These are phyloP conservation scores for Ailuropoda melanoleuca DNA, from an alignment of 2,113 vertebrate genomes.

Conservation along the genomic window DNA sequence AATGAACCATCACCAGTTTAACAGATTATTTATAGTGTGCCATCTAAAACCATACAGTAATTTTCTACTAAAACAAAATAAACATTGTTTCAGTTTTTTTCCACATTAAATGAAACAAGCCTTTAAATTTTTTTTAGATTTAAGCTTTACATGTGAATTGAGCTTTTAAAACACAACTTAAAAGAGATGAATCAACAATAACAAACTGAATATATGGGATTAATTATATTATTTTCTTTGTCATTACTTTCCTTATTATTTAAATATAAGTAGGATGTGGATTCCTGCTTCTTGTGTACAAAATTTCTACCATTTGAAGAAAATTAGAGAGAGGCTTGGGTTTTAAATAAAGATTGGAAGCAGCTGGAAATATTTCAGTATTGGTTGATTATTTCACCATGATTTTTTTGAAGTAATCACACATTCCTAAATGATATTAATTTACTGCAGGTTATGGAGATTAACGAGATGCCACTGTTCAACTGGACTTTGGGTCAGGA, in stretches of 20 bases:
- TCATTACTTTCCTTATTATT: not conserved
- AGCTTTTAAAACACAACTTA: slow-evolving; percentile 43
- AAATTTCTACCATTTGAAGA: slow-evolving; percentile 44
- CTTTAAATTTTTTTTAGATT: slow-evolving; percentile 1
- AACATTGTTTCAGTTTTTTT: slow-evolving; percentile 16
- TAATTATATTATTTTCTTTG: slow-evolving; percentile 37
- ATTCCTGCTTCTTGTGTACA: slow-evolving; percentile 24
- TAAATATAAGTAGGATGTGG: not conserved
- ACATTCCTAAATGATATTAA: slow-evolving; percentile 8
- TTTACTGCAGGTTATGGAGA: slow-evolving; percentile 18
- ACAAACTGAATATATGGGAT: slow-evolving; percentile 21
- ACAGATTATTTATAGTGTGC: slow-evolving; percentile 31
- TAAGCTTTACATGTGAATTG: slow-evolving; percentile 37
- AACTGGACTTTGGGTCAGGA: slow-evolving; percentile 9
- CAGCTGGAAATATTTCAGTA: slow-evolving; percentile 1
- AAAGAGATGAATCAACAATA: not conserved
- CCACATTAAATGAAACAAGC: not conserved
- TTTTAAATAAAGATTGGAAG: slow-evolving; percentile 37
- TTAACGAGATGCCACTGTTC: not conserved
- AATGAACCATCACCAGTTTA: slow-evolving; percentile 24
- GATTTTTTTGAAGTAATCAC: not conserved
- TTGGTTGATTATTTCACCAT: slow-evolving; percentile 42
- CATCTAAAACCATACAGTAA: slow-evolving; percentile 14
- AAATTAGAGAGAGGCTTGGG: not conserved
- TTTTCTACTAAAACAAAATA: slow-evolving; percentile 32